Percentiles rank a stretch among this genome's conserved stretches.
phyloP scores from a whole-genome alignment of 1,140 invertebrate genomes.

The Phthorimaea operculella region DNA sequence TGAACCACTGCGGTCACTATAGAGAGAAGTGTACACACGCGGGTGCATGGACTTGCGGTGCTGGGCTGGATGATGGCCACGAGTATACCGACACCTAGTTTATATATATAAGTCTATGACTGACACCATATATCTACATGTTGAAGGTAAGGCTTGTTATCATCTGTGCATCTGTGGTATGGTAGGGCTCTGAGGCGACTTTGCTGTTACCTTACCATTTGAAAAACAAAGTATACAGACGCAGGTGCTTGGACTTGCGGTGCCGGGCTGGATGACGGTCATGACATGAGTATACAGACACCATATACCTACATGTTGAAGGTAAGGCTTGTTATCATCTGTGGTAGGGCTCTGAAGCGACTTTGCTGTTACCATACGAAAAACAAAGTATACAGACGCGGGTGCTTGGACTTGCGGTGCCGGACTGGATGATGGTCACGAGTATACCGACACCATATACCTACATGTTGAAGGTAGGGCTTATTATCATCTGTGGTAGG shows the following conservation, averaged over 20 bases:
- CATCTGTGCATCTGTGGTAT: no score
- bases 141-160: conserved; percentile 54
- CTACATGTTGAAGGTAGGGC: no score
- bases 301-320: conserved; percentile 40
- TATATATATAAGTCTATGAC: no score
- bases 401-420: no score
- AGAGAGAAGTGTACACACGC: conserved; percentile 49
- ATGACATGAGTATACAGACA: conserved; percentile 42
- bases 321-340: no score
- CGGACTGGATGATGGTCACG: no score
- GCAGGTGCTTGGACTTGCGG: conserved; percentile 53
- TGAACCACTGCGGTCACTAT: no score
- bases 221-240: conserved; percentile 36
- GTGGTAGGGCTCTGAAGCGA: no score
- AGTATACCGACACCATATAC: no score
- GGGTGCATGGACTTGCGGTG: conserved; percentile 49
- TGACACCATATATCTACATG: conserved; percentile 36
- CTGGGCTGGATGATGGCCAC: conserved; percentile 39
- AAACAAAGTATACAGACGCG: no score
- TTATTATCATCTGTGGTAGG: no score
- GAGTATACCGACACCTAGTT: no score
- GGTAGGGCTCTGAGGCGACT: conserved; percentile 52
- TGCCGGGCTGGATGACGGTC: conserved; percentile 40
- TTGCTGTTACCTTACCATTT: conserved; percentile 50
- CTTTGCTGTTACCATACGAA: conserved; percentile 47